Evolutionary conservation across 2,797 vertebrate species (phyloP), one percentile per base, ranked within the genome.

Genomic region (Fratercula arctica): DNA sequence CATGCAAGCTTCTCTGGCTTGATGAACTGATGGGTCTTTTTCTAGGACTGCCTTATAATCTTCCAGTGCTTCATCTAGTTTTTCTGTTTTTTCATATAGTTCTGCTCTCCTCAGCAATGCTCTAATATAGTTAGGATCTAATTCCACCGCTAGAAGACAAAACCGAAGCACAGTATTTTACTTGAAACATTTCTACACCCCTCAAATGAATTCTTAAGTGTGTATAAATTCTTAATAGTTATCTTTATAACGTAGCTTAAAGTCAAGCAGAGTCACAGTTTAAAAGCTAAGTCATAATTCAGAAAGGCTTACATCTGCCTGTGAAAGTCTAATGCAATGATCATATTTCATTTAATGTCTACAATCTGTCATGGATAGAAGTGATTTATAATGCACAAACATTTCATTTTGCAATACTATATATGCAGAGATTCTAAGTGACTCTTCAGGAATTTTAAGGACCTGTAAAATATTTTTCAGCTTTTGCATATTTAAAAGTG

Each of bases 61-160:
- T 91, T 99, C 99, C 90, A 99, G 97, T 61, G 99, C 99, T 98
- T 99, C 99, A 59, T 99, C 99, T 82, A 99, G 98, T 94, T 99
- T 99, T 76, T 99, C 99, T 1, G 98, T 99, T 97, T 99, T 99
- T 96, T 99, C 99, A 14, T 99, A 99, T 13, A 99, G 97, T 93
- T 99, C 99, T 4, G 99, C 99, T 97, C 99, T 98, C 87, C 99
- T 98, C 93, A 99, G 94, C 93, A 99, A 89, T 21, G 99, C 99
- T 74, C 99, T 98, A 66, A 99, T 85, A 24, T 99, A 99, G 57
- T 98, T 97, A 54, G 99, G 99, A 96, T 99, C 99, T 94, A 99
- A 96, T 78, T 98, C 98, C 95, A 99, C 98, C 37, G 99, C 99
- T 99, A 91, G 29, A 93, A 97, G 95, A 96, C 92, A 85, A 97